A percentile compares a stretch with the other conserved stretches of the same genome.
Evolutionary conservation across 23 tunicate genomes (phyloP).

Genomic region (Diplosoma virens): DNA sequence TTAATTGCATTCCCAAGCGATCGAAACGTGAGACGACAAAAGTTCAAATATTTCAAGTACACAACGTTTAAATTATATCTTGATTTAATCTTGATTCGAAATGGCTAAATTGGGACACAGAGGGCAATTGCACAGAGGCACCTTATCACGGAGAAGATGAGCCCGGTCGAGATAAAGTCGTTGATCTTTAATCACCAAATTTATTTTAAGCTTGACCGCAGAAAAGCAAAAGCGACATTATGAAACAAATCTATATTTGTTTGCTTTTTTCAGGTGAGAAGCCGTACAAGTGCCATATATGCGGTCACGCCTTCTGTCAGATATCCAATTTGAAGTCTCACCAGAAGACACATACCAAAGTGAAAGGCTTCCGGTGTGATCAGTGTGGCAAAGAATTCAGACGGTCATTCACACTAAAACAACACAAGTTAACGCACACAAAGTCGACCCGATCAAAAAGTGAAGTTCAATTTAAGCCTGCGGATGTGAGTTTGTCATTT

Average conservation of each 20-base stretch:
- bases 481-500: neutral
- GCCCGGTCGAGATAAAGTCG: too few relatives aligned
- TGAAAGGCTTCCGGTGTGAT: constrained; percentile 84
- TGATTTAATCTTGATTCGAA: too few relatives aligned
- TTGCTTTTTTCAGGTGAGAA: constrained; percentile 83
- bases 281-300: constrained; percentile 87
- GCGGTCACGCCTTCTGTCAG: constrained; percentile 98
- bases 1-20: neutral
- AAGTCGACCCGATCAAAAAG: neutral
- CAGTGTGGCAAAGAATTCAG: constrained; percentile 73
- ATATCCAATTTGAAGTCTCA: constrained; percentile 92
- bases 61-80: constrained; percentile 3
- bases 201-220: too few relatives aligned
- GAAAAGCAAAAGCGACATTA: too few relatives aligned
- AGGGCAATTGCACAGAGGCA: too few relatives aligned
- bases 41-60: neutral
- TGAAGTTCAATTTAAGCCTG: neutral
- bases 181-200: too few relatives aligned
- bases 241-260: too few relatives aligned
- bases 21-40: neutral
- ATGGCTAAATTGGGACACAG: too few relatives aligned
- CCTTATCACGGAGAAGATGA: too few relatives aligned
- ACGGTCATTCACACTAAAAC: constrained; percentile 90
- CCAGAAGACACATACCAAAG: constrained; percentile 93
- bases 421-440: constrained; percentile 72